A percentile compares a stretch with the other conserved stretches of the same genome.
Conservation (phyloP, 1,140 invertebrate species). For the Mercenaria mercenaria region DNA sequence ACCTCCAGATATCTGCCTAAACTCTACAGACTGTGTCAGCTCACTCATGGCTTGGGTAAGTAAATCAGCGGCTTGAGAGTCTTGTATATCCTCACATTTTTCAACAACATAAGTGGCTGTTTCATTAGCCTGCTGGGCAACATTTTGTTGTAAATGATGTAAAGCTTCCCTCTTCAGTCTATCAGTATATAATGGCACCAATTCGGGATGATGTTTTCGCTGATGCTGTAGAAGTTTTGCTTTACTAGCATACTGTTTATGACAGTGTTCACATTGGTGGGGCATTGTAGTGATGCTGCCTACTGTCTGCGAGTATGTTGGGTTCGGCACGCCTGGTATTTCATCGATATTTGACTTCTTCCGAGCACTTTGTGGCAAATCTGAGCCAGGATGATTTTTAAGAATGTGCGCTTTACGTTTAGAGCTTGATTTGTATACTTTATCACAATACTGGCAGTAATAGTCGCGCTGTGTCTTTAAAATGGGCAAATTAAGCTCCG, state of each 20-base stretch:
- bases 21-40: conserved; percentile 84
- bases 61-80: conserved; percentile 83
- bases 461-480: conserved; percentile 93
- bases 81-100: conserved; percentile 61
- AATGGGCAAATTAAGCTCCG: conserved; percentile 94
- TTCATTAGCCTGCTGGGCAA: neutral
- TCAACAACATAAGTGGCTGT: conserved; percentile 76
- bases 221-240: conserved; percentile 92
- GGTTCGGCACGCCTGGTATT: conserved; percentile 80
- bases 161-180: conserved; percentile 12
- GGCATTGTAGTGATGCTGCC: conserved; percentile 92
- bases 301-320: conserved; percentile 90
- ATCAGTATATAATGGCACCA: conserved; percentile 36
- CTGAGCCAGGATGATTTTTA: conserved; percentile 93
- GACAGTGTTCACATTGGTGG: conserved; percentile 93
- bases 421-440: conserved; percentile 94
- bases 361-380: conserved; percentile 88
- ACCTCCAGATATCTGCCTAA: conserved; percentile 71
- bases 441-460: conserved; percentile 95
- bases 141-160: neutral
- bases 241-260: conserved; percentile 93
- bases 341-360: conserved; percentile 80
- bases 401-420: conserved; percentile 94
- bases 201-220: conserved; percentile 90
- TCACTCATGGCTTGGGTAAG: conserved; percentile 87